These are phyloP conservation scores for Macaria liturata DNA, from an alignment of 2,888 invertebrate genomes.

Conservation along the genomic window DNA sequence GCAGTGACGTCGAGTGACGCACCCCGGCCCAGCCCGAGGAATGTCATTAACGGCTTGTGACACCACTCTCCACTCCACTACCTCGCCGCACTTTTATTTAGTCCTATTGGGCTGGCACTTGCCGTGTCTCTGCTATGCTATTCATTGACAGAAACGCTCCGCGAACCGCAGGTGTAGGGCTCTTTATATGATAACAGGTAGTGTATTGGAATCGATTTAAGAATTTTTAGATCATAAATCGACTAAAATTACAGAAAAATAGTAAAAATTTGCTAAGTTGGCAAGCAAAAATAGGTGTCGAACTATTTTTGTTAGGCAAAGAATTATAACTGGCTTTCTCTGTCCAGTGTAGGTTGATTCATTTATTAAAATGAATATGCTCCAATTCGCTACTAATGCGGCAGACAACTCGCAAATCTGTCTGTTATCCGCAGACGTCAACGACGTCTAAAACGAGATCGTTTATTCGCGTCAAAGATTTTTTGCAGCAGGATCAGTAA, in stretches of 20 bases:
- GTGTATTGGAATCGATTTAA: too few relatives aligned
- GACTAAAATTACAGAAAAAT: too few relatives aligned
- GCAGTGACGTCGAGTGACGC: constrained; percentile 72
- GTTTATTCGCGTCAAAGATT: constrained; percentile 31
- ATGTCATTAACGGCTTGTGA: constrained; percentile 75
- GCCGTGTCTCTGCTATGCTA: constrained; percentile 12
- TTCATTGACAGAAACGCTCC: constrained; percentile 7
- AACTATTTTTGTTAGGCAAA: too few relatives aligned
- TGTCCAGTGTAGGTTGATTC: constrained; percentile 23
- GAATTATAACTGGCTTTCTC: constrained; percentile 2
- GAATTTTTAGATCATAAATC: too few relatives aligned
- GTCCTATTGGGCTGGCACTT: constrained; percentile 37
- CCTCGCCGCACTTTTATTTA: constrained; percentile 49
- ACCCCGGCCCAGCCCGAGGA: constrained; percentile 64
- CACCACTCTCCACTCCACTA: constrained; percentile 50
- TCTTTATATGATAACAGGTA: too few relatives aligned
- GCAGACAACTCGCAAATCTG: constrained; percentile 7
- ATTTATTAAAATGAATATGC: constrained; percentile 15
- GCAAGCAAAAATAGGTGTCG: too few relatives aligned
- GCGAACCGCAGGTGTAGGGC: too few relatives aligned
- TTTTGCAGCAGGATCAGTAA: constrained; percentile 33
- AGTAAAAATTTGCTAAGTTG: too few relatives aligned
- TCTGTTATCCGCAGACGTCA: constrained; percentile 14
- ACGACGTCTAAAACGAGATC: constrained; percentile 17
- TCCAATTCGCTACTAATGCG: constrained; percentile 1